A percentile compares a stretch with the other conserved stretches of the same genome.
Conservation (phyloP, 2,113 vertebrate genomes). For the Pandion haliaetus region DNA sequence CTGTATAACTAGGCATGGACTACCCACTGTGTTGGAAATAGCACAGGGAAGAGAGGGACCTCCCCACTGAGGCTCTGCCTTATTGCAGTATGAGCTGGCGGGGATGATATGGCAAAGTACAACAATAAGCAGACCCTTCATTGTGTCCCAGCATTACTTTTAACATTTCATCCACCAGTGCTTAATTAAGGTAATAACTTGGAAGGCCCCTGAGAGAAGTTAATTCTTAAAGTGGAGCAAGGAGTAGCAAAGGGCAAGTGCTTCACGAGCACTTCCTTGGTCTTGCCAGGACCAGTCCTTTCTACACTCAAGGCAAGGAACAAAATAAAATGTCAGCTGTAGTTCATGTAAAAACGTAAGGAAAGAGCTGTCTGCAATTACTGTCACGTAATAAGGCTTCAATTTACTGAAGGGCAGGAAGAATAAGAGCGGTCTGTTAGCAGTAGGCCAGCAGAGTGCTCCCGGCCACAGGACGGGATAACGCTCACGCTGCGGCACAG, state of each 20-base stretch:
- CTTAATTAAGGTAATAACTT: neutral
- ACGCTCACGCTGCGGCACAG: accelerated
- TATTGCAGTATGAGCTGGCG: neutral
- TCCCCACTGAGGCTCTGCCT: neutral
- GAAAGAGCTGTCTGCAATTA: neutral
- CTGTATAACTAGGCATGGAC: neutral
- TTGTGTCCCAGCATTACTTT: neutral
- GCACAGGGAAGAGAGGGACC: no score
- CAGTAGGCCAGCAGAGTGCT: neutral
- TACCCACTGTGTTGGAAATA: neutral
- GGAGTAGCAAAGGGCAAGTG: neutral
- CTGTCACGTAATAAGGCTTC: neutral
- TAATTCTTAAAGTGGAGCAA: neutral
- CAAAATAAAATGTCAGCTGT: neutral
- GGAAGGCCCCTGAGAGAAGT: no score
- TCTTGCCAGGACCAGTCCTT: neutral
- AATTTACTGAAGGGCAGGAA: neutral
- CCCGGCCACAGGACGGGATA: accelerated
- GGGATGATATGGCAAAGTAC: neutral
- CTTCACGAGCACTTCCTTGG: neutral
- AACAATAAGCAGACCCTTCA: neutral
- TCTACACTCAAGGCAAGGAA: neutral
- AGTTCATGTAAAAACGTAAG: neutral
- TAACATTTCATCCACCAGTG: neutral
- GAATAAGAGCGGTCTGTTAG: neutral